Base-by-base conservation (phyloP, 2,113 vertebrate genomes). In the Columbina picui region DNA sequence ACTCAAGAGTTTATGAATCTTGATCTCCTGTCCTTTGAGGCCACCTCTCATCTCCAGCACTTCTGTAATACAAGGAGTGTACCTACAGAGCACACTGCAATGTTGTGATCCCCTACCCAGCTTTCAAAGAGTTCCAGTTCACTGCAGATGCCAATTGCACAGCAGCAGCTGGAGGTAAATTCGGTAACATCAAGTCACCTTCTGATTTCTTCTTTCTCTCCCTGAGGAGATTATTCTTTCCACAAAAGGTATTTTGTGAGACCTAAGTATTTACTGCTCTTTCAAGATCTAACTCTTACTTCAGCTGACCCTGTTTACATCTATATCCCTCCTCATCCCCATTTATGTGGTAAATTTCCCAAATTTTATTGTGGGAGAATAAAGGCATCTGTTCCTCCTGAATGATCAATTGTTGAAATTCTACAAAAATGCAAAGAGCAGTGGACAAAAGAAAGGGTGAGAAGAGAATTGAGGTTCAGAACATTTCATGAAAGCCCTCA, bases 361-460 rank as follows among this genome's bases (percentile, higher is more conserved):
- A 74, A 96, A 93, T 79, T 89, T 74, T 79, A 41, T 90, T 87
- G 78, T 0, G 0, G 25, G 10, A 94, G 84, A 91, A 96, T 87
- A 87, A 93, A 93, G 39, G 63, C 57, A 91, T 87, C 53, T 60
- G 36, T 85, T 94, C 77, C n/a, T 82, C 79, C 90, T 82, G 50
- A 96, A 65, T 34, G 95, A 65, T 9, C 30, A 89, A 38, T 89
- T 80, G 89, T 85, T 93, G 95, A 86, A 96, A 97, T 73, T 67
- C 92, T 75, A 53, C 14, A 86, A 90, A 95, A 95, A 74, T 25
- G 23, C 55, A 70, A 39, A 3, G 47, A 69, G 29, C 27, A 18
- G 23, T 60, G 85, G 82, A 93, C 85, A 89, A 96, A 97, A 89
- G 92, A 82, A 95, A 77, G 81, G 64, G 47, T 73, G 78, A 94